These are phyloP conservation scores for Gryllus bimaculatus DNA, from an alignment of 1,140 invertebrate genomes.

Conservation along the genomic window DNA sequence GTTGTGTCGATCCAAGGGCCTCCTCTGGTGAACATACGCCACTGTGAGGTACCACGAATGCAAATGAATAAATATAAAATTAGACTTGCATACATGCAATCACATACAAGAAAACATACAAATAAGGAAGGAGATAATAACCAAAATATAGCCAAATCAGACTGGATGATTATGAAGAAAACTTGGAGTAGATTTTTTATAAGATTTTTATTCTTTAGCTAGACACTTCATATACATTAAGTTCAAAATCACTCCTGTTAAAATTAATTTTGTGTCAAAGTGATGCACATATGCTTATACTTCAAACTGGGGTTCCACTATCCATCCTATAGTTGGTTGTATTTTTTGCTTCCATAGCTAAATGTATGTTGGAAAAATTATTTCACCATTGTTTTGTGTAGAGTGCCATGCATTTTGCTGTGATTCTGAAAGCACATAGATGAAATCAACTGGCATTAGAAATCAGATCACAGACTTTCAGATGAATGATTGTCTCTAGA, in stretches of 20 bases:
- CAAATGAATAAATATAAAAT: neutral
- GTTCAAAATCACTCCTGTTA: neutral
- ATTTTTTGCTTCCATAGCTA: neutral
- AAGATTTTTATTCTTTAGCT: neutral
- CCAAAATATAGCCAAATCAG: neutral
- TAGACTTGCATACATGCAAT: neutral
- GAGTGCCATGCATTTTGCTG: neutral
- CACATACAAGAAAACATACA: no score
- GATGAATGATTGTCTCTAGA: neutral
- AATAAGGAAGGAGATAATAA: neutral
- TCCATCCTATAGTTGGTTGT: neutral
- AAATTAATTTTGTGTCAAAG: neutral
- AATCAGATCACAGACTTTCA: slow-evolving; percentile 1
- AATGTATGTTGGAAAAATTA: neutral
- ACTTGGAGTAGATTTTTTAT: neutral
- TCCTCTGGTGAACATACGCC: no score
- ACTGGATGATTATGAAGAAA: neutral
- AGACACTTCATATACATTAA: slow-evolving; percentile 1
- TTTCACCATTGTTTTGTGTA: neutral
- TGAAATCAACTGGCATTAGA: neutral
- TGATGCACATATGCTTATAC: neutral
- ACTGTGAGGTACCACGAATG: neutral
- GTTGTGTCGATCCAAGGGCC: no score
- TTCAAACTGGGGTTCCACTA: neutral
- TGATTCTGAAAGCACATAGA: neutral